Conservation (phyloP, 1,140 invertebrate species). For the Polypedilum vanderplanki region DNA sequence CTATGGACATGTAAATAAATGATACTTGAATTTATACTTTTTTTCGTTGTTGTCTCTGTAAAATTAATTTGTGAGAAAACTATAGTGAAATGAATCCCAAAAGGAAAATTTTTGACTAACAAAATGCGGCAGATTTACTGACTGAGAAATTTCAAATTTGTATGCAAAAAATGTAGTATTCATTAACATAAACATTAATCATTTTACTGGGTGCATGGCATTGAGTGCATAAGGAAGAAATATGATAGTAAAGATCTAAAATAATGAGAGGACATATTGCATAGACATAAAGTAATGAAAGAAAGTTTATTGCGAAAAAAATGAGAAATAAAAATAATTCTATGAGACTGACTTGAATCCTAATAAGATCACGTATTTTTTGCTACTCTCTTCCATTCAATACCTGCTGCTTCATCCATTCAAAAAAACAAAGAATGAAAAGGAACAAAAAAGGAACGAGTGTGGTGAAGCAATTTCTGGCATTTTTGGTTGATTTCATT, state of each 20-base stretch:
- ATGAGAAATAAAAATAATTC: conserved; percentile 27
- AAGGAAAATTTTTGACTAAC: too few species aligned
- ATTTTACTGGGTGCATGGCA: too few species aligned
- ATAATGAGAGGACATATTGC: conserved; percentile 4
- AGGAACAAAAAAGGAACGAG: not conserved
- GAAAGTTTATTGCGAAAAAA: conserved; percentile 28
- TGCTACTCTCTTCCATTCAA: not conserved
- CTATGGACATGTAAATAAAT: not conserved
- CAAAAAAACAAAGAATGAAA: not conserved
- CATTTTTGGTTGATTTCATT: conserved; percentile 21
- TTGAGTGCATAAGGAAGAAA: too few species aligned
- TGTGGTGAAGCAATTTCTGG: conserved; percentile 15
- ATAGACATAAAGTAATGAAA: conserved; percentile 3
- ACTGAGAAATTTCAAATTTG: too few species aligned
- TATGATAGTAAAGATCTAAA: too few species aligned
- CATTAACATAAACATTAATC: too few species aligned
- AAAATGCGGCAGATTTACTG: too few species aligned
- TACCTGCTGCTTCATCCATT: conserved; percentile 8
- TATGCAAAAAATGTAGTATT: too few species aligned
- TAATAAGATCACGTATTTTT: conserved; percentile 24
- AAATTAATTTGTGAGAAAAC: conserved; percentile 11
- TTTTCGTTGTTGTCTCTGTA: not conserved
- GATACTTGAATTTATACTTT: not conserved
- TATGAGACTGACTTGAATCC: not conserved
- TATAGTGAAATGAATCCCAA: not conserved